Evolutionary conservation across 2,888 invertebrate species (phyloP).

Genomic region (Watsonalla cultraria): DNA sequence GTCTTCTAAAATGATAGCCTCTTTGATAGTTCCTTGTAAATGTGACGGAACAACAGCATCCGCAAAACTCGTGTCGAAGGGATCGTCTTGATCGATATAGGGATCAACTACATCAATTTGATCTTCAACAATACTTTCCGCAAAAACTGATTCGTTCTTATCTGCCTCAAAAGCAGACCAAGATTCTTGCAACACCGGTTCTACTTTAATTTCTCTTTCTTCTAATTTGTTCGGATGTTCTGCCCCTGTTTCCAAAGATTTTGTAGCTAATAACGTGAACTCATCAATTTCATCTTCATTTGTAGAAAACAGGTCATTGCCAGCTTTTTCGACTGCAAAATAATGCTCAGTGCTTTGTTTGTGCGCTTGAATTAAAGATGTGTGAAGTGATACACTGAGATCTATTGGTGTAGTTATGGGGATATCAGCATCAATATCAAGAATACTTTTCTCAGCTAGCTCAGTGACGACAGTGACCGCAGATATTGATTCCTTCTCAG

Average conservation of each 20-base stretch:
- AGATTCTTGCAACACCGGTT: conserved; percentile 71
- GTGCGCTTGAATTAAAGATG: conserved; percentile 70
- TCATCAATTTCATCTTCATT: conserved; percentile 86
- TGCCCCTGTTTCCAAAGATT: conserved; percentile 81
- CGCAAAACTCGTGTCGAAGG: conserved; percentile 91
- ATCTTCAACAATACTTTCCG: conserved; percentile 68
- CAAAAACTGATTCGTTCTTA: conserved; percentile 65
- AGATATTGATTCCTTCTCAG: conserved; percentile 47
- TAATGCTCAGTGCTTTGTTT: conserved; percentile 35
- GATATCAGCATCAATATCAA: conserved; percentile 86
- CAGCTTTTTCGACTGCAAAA: conserved; percentile 14
- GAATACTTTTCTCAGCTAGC: conserved; percentile 82
- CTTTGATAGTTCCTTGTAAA: conserved; percentile 65
- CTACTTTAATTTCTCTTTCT: conserved; percentile 54
- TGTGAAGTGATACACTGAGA: conserved; percentile 81
- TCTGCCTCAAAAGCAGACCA: conserved; percentile 84
- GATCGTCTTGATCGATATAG: conserved; percentile 83
- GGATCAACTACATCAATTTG: conserved; percentile 64
- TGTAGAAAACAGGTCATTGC: conserved; percentile 17
- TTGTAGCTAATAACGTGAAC: conserved; percentile 87
- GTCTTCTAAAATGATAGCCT: conserved; percentile 57
- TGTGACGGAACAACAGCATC: conserved; percentile 82
- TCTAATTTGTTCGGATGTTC: conserved; percentile 64
- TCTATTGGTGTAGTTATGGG: conserved; percentile 85
- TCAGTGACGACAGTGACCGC: conserved; percentile 71